Evolutionary conservation across 2,888 invertebrate species (phyloP).

Genomic region (Troides aeacus): DNA sequence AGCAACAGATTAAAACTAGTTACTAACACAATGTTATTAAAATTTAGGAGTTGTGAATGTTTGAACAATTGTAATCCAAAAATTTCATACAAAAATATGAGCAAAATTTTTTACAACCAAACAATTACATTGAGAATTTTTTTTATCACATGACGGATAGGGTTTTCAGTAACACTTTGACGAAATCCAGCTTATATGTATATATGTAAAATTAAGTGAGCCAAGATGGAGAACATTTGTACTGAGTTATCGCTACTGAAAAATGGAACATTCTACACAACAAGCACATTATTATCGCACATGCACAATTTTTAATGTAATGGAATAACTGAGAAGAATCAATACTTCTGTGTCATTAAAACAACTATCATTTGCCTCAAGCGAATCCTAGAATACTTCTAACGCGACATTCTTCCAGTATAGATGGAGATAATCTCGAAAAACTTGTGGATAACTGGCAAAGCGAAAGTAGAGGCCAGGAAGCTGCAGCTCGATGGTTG

Average conservation of each 20-base stretch:
- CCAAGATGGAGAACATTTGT: background rate
- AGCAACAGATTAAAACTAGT: conserved; percentile 22
- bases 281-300: conserved; percentile 1
- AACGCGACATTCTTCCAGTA: too few relatives aligned
- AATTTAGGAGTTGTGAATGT: background rate
- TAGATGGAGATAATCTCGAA: too few relatives aligned
- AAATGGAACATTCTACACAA: background rate
- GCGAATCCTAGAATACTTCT: too few relatives aligned
- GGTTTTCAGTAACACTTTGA: background rate
- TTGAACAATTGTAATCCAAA: background rate
- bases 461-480: too few relatives aligned
- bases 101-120: background rate
- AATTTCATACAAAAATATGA: conserved; percentile 14
- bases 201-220: background rate
- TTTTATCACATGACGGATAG: background rate
- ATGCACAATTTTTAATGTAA: conserved; percentile 16
- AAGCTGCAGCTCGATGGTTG: too few relatives aligned
- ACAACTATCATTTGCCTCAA: too few relatives aligned
- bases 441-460: too few relatives aligned
- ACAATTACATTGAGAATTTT: background rate
- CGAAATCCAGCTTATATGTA: background rate
- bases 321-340: conserved; percentile 25
- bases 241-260: background rate
- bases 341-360: conserved; percentile 16
- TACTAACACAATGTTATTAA: background rate